A percentile compares a stretch with the other conserved stretches of the same genome.
phyloP scores from a whole-genome alignment of 2,888 invertebrate genomes.

The Barypeithes pellucidus region DNA sequence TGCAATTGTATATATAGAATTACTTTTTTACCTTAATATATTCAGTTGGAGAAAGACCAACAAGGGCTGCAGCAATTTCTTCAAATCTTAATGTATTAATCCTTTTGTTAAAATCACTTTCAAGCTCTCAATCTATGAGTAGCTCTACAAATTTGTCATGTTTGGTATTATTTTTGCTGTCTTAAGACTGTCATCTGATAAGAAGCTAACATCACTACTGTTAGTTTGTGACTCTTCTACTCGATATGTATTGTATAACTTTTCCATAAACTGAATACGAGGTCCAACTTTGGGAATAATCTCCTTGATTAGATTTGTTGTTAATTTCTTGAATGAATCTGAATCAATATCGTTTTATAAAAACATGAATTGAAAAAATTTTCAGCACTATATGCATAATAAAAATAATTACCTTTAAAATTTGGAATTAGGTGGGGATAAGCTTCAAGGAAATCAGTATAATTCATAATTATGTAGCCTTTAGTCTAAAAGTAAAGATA shows the following conservation, averaged over 20 bases:
- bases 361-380: not conserved
- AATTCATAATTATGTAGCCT: too few species aligned
- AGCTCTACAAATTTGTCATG: constrained; percentile 18
- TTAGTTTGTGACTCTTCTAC: not conserved
- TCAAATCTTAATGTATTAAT: constrained; percentile 1
- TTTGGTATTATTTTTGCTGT: constrained; percentile 1
- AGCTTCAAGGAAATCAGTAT: too few species aligned
- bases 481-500: too few species aligned
- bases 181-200: not conserved
- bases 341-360: constrained; percentile 11
- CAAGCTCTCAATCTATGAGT: not conserved
- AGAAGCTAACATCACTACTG: not conserved
- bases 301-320: constrained; percentile 7
- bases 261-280: constrained; percentile 6
- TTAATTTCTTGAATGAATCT: constrained; percentile 1
- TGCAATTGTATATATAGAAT: too few species aligned
- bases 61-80: not conserved
- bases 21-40: not conserved
- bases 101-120: constrained; percentile 10
- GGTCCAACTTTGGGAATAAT: constrained; percentile 14
- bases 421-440: too few species aligned
- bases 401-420: too few species aligned
- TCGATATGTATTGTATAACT: not conserved
- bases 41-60: not conserved
- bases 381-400: not conserved